Evolutionary conservation across 2,113 vertebrate genomes (phyloP).

Genomic region (Mus pahari): DNA sequence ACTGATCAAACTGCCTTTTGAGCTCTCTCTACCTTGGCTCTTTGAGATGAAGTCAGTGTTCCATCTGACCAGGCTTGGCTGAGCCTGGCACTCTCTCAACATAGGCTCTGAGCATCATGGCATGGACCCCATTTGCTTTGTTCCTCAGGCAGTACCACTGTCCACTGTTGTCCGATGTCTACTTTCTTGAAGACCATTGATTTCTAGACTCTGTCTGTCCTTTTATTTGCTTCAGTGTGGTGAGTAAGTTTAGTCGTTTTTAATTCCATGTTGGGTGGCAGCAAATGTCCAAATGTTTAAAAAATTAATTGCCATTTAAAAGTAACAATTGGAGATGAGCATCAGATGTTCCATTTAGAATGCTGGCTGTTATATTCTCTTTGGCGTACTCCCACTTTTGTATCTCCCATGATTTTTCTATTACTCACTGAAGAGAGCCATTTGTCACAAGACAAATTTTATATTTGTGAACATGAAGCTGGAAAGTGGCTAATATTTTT

Average conservation of each 20-base stretch:
- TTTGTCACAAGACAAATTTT: not conserved
- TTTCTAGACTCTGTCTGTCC: not conserved
- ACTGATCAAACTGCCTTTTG: too few relatives aligned
- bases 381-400: not conserved
- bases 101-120: too few relatives aligned
- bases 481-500: not conserved
- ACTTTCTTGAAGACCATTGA: not conserved
- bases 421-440: not conserved
- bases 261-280: not conserved
- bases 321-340: not conserved
- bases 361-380: not conserved
- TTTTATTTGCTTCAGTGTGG: not conserved
- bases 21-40: not conserved
- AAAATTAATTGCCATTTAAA: slow-evolving; percentile 10
- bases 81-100: too few relatives aligned
- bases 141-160: not conserved
- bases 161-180: not conserved
- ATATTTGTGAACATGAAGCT: not conserved
- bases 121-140: not conserved
- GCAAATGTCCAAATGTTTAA: not conserved
- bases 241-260: not conserved
- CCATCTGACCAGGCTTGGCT: too few relatives aligned
- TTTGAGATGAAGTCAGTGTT: too few relatives aligned
- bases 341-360: not conserved
- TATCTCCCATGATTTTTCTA: not conserved